Conservation (phyloP, 2,797 vertebrate species). For the Amazonetta brasiliensis region DNA sequence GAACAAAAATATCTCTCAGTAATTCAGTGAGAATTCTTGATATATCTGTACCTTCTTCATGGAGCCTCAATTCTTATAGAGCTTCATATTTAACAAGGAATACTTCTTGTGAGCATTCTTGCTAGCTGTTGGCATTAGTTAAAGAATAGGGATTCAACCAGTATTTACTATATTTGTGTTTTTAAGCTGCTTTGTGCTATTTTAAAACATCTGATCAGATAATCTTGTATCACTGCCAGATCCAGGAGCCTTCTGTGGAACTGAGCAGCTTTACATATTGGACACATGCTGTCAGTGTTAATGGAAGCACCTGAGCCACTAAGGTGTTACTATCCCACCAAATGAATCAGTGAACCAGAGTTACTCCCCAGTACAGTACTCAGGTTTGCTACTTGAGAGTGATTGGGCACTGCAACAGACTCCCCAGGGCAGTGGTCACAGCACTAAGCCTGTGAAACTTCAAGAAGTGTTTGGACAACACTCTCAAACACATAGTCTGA, state of each 20-base stretch:
- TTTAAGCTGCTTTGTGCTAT: slow-evolving; percentile 66
- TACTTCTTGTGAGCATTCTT: slow-evolving; percentile 1
- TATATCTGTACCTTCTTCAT: neutral
- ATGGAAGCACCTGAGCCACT: neutral
- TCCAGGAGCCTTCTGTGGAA: slow-evolving; percentile 11
- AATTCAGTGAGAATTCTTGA: neutral
- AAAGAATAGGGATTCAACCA: slow-evolving; percentile 15
- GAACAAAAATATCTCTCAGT: slow-evolving; percentile 11
- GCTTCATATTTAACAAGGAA: neutral
- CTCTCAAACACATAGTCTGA: too few species aligned
- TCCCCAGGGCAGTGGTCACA: too few species aligned
- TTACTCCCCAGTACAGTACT: neutral
- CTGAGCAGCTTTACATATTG: neutral
- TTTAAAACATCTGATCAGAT: slow-evolving; percentile 53
- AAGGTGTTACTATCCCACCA: neutral
- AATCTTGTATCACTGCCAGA: slow-evolving; percentile 11
- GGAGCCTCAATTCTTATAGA: neutral
- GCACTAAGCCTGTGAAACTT: too few species aligned
- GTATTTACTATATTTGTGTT: slow-evolving; percentile 60
- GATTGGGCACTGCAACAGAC: too few species aligned
- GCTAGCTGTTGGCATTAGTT: slow-evolving; percentile 8
- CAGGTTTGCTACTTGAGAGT: neutral
- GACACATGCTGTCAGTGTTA: neutral
- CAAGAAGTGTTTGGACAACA: too few species aligned
- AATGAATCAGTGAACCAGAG: neutral